These are phyloP conservation scores for Athene cunicularia DNA, from an alignment of 2,113 vertebrate species.

Conservation along the genomic window DNA sequence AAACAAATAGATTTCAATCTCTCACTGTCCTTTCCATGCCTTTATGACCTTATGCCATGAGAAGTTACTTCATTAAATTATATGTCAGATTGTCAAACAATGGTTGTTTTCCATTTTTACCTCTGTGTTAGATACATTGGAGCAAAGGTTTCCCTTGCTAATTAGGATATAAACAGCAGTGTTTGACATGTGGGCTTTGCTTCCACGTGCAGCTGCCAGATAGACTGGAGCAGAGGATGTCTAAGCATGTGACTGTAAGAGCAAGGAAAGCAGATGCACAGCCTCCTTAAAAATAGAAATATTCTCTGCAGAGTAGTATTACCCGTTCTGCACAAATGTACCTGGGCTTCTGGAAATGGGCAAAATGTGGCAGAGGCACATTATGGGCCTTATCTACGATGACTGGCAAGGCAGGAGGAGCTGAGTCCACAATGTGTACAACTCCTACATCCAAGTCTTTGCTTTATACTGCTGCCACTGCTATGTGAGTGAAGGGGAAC, in stretches of 20 bases:
- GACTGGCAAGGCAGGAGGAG: neutral
- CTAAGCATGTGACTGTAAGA: neutral
- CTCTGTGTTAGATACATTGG: neutral
- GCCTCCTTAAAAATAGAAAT: neutral
- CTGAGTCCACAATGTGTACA: neutral
- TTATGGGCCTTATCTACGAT: neutral
- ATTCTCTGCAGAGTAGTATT: neutral
- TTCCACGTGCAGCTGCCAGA: conserved; percentile 11
- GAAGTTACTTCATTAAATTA: neutral
- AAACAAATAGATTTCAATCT: neutral
- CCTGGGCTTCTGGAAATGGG: neutral
- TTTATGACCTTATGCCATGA: fast-evolving
- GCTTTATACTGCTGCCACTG: neutral
- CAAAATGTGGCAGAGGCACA: neutral
- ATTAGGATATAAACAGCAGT: neutral
- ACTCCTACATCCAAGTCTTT: neutral
- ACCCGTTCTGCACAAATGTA: neutral
- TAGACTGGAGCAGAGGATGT: neutral
- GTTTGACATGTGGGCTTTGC: neutral
- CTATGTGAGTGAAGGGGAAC: neutral
- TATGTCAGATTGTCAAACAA: neutral
- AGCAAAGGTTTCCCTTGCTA: neutral
- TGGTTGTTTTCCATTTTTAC: neutral
- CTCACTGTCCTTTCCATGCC: neutral
- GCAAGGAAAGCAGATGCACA: neutral